A percentile compares a stretch with the other conserved stretches of the same genome.
phyloP scores from a whole-genome alignment of 2,797 vertebrate genomes.

The Fratercula arctica region DNA sequence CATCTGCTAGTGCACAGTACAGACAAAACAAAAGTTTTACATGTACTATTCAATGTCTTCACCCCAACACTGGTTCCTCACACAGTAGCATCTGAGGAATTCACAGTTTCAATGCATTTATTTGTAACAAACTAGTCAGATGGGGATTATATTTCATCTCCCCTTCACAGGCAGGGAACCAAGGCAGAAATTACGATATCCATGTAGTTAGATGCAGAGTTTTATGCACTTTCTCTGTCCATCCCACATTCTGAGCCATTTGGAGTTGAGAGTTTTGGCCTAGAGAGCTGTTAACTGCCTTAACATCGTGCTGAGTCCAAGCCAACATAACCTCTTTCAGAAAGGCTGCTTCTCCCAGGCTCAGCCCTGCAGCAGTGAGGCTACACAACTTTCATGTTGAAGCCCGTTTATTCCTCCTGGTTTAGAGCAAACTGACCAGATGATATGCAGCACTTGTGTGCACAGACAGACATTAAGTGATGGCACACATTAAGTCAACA shows the following conservation, averaged over 20 bases:
- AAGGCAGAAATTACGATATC: background rate
- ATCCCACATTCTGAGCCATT: background rate
- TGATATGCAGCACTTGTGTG: background rate
- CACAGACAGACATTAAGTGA: background rate
- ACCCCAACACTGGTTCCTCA: background rate
- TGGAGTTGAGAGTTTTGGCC: background rate
- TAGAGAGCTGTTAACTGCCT: background rate
- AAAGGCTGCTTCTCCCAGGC: background rate
- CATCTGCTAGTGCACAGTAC: slow-evolving; percentile 32
- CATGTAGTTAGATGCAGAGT: background rate
- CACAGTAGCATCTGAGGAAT: background rate
- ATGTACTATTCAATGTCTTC: background rate
- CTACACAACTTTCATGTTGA: background rate
- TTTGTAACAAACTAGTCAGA: background rate
- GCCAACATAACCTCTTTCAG: background rate
- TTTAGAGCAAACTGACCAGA: background rate
- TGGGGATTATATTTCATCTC: background rate
- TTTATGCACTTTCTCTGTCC: background rate
- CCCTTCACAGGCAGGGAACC: background rate
- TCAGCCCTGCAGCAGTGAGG: background rate
- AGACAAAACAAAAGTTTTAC: background rate
- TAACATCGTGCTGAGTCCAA: background rate
- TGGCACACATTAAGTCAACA: background rate
- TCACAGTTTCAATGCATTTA: background rate
- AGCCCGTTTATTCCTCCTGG: background rate